Base-by-base conservation (phyloP, 2,888 invertebrate species). In the Scaptodrosophila latifasciaeformis region DNA sequence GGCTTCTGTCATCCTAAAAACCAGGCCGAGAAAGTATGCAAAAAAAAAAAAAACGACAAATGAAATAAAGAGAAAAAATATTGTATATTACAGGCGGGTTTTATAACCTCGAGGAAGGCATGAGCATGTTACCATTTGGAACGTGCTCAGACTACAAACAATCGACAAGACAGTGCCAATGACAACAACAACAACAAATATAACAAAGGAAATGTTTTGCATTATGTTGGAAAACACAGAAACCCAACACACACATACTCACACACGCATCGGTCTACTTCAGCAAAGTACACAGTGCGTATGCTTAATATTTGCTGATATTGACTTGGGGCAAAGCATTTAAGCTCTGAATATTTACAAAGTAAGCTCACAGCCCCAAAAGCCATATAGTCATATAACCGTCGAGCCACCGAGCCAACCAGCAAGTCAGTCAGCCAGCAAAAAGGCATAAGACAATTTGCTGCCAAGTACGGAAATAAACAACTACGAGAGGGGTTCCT, bases 391-490 rank as follows among this genome's bases (percentile, higher is more conserved):
- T 27, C 21, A 39, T 18, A 53, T n/a, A n/a, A 9, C 39, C 31
- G 35, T 50, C 27, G 29, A 12, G 12, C 15, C 31, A 46, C 39
- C 44, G 47, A 49, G 17, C 30, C 55, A 47, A 24, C 39, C 30
- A 45, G 47, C 27, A 12, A 30, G 46, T n/a, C 44, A 31, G 27
- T 49, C 57, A 58, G 58, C 62, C 61, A 50, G 51, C 56, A 44
- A 54, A 62, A 75, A 66, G 68, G 67, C 66, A 70, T 60, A 80
- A 75, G 75, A 77, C 75, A 80, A 77, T 74, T 80, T 80, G 76
- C 54, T 56, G 59, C 59, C 44, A 6, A 13, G 15, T 34, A 54
- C 37, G 53, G 31, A 56, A n/a, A n/a, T n/a, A n/a, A n/a, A n/a
- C n/a, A n/a, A n/a, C n/a, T n/a, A n/a, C n/a, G n/a, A n/a, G n/a